Evolutionary conservation across 2,797 vertebrate species (phyloP).

Genomic region (Smutsia gigantea): DNA sequence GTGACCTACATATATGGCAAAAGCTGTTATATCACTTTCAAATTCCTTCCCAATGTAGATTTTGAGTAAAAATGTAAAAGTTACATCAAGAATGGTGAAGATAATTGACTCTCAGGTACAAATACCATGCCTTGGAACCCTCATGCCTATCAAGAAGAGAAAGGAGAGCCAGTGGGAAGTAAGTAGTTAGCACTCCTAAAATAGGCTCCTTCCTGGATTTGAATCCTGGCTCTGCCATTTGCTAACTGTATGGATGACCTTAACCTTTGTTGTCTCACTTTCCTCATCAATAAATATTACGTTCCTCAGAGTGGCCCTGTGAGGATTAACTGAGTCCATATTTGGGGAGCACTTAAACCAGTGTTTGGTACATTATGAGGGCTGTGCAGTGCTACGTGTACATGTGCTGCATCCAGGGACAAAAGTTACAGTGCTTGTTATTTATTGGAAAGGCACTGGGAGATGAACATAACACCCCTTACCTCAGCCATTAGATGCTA

Average conservation of each 20-base stretch:
- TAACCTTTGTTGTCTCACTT: background rate
- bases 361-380: background rate
- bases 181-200: background rate
- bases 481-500: background rate
- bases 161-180: background rate
- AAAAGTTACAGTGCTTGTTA: background rate
- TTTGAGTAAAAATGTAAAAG: background rate
- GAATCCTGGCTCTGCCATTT: background rate
- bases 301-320: background rate
- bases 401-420: background rate
- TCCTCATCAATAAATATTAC: background rate
- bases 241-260: background rate
- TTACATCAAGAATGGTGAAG: background rate
- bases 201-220: background rate
- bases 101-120: background rate
- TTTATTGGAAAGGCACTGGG: background rate
- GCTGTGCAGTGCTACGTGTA: accelerated
- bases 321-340: background rate
- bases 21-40: background rate
- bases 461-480: background rate
- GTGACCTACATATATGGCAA: accelerated
- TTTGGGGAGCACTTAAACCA: background rate
- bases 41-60: background rate
- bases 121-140: background rate
- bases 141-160: background rate